Conservation (phyloP, 2,113 vertebrate genomes). For the human region DNA sequence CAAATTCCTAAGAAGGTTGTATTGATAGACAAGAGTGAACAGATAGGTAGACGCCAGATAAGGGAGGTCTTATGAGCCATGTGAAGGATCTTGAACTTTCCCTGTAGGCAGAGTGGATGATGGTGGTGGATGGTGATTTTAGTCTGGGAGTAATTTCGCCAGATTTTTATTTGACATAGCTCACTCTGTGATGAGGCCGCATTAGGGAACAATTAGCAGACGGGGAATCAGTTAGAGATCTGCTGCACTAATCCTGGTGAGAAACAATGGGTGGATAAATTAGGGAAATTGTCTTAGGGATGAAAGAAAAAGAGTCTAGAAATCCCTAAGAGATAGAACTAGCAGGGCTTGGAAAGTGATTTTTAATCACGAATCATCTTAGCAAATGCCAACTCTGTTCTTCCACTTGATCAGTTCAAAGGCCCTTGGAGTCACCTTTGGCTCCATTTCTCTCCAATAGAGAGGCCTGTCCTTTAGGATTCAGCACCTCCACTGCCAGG, state of each 20-base stretch:
- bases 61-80: background rate
- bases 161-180: background rate
- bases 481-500: rapidly evolving
- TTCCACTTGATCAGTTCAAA: background rate
- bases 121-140: background rate
- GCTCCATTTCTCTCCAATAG: background rate
- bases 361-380: background rate
- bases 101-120: background rate
- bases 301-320: background rate
- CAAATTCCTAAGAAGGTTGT: background rate
- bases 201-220: background rate
- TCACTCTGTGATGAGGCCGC: background rate
- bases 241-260: background rate
- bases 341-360: background rate
- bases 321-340: background rate
- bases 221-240: background rate
- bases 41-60: background rate
- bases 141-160: background rate
- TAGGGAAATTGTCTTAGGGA: background rate
- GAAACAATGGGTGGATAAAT: background rate
- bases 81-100: background rate
- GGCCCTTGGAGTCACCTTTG: background rate
- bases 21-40: background rate
- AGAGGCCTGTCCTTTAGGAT: background rate
- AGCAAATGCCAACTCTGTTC: background rate